Evolutionary conservation across 2,888 invertebrate genomes (phyloP).

Genomic region (Cephus sareptanus): DNA sequence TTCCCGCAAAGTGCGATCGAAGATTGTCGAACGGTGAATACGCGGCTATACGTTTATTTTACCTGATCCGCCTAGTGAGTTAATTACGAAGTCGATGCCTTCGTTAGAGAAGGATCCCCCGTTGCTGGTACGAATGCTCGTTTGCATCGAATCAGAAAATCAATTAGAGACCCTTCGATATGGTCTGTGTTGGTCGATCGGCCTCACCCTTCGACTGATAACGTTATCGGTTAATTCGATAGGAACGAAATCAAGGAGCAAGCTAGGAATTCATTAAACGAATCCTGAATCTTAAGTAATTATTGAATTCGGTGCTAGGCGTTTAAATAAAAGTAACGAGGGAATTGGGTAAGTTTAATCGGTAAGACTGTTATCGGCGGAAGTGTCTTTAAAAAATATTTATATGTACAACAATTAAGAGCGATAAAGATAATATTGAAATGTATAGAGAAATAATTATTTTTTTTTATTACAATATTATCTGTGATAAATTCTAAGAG

Average conservation of each 20-base stretch:
- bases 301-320: neutral
- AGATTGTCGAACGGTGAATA: neutral
- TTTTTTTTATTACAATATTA: neutral
- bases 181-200: neutral
- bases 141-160: neutral
- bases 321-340: neutral
- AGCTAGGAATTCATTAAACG: neutral
- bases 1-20: slow-evolving; percentile 29
- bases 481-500: neutral
- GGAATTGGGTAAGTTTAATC: neutral
- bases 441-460: neutral
- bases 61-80: neutral
- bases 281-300: neutral
- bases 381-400: neutral
- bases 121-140: neutral
- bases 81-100: neutral
- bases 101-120: neutral
- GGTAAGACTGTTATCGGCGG: neutral
- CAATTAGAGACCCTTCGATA: neutral
- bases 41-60: neutral
- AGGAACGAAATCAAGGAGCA: neutral
- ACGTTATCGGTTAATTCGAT: neutral
- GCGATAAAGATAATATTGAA: neutral
- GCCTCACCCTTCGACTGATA: neutral
- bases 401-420: neutral